Conservation (phyloP, 2,113 vertebrate species). For the Zapus hudsonius region DNA sequence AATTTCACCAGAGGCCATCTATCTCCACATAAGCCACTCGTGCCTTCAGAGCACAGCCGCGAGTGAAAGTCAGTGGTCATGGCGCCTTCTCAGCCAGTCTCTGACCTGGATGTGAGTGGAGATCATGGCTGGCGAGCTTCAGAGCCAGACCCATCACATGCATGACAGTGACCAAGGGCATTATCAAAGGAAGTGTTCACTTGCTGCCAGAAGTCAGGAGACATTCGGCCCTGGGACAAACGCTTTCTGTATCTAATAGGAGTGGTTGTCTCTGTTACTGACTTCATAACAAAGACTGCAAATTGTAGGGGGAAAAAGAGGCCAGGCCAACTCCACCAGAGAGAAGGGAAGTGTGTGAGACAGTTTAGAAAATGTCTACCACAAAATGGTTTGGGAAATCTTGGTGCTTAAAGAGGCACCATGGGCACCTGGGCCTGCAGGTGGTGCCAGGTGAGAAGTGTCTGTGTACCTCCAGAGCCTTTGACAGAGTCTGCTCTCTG, state of each 20-base stretch:
- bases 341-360: background rate
- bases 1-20: background rate
- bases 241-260: background rate
- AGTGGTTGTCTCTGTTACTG: background rate
- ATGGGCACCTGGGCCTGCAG: too few species aligned
- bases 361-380: background rate
- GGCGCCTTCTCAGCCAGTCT: rapidly evolving
- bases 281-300: background rate
- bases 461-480: background rate
- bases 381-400: background rate
- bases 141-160: background rate
- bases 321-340: background rate
- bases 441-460: background rate
- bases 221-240: too few species aligned
- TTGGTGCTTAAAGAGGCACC: background rate
- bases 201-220: background rate
- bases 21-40: background rate
- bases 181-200: rapidly evolving
- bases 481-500: background rate
- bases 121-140: background rate
- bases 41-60: rapidly evolving
- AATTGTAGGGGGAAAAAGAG: background rate
- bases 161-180: rapidly evolving
- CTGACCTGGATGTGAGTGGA: rapidly evolving
- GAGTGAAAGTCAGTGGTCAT: rapidly evolving